Evolutionary conservation across 2,888 invertebrate species (phyloP).

Genomic region (Nomada fabriciana): DNA sequence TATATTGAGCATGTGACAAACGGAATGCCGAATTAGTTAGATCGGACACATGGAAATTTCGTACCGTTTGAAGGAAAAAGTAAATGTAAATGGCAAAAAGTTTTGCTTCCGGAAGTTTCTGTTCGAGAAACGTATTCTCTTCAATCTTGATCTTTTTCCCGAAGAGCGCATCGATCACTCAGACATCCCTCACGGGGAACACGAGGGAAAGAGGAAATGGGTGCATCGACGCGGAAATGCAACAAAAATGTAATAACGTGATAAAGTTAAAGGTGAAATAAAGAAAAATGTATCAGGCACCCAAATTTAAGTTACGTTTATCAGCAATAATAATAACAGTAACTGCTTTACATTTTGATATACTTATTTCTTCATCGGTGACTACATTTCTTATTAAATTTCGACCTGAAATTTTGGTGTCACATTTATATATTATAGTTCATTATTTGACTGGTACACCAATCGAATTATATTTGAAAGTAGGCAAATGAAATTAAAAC

Average conservation of each 20-base stretch:
- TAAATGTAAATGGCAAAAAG: constrained; percentile 63
- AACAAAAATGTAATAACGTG: constrained; percentile 65
- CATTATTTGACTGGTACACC: too few relatives aligned
- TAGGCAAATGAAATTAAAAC: too few relatives aligned
- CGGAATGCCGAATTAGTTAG: constrained; percentile 14
- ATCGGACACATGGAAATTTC: constrained; percentile 41
- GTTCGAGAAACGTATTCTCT: constrained; percentile 63
- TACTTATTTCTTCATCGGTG: too few relatives aligned
- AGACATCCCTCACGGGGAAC: constrained; percentile 63
- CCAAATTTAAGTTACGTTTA: too few relatives aligned
- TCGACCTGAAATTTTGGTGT: too few relatives aligned
- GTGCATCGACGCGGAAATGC: constrained; percentile 45
- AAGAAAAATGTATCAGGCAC: constrained; percentile 32
- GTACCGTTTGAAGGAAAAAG: constrained; percentile 8
- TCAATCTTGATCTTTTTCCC: constrained; percentile 70
- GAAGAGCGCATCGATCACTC: constrained; percentile 71
- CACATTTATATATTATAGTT: too few relatives aligned
- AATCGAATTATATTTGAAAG: too few relatives aligned
- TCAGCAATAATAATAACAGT: too few relatives aligned
- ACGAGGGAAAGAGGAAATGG: constrained; percentile 33
- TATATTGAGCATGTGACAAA: background rate
- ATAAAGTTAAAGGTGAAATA: constrained; percentile 49
- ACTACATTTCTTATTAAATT: too few relatives aligned
- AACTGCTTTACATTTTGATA: too few relatives aligned
- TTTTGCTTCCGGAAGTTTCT: constrained; percentile 37